Evolutionary conservation across 2,113 vertebrate genomes (phyloP).

Genomic region (Leucoraja erinaceus): DNA sequence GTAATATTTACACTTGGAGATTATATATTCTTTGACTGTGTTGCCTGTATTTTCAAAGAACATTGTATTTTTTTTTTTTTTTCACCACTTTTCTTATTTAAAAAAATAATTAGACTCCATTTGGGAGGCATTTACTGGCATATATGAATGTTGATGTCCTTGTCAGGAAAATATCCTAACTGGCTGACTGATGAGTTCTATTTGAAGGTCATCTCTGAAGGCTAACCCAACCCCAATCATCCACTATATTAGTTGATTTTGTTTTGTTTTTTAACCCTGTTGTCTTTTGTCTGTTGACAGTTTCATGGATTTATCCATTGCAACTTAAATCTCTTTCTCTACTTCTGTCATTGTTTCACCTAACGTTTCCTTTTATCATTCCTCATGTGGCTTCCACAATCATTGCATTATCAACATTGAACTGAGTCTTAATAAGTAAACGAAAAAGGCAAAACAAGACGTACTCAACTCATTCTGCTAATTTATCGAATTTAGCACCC

Average conservation of each 20-base stretch:
- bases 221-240: background rate
- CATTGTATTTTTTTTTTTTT: background rate
- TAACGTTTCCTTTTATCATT: background rate
- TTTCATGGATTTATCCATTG: slow-evolving; percentile 13
- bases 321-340: background rate
- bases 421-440: too few species aligned
- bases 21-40: background rate
- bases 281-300: background rate
- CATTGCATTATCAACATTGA: background rate
- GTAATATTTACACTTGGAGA: background rate
- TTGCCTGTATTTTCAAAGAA: background rate
- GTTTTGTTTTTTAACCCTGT: background rate
- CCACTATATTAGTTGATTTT: background rate
- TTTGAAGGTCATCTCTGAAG: background rate
- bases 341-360: background rate
- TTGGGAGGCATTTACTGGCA: background rate
- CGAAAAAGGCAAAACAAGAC: too few species aligned
- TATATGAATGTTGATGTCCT: background rate
- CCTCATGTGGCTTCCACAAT: background rate
- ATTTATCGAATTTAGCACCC: too few species aligned
- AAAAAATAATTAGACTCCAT: background rate
- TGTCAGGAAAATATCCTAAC: background rate
- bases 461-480: too few species aligned
- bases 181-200: background rate
- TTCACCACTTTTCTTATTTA: background rate